Evolutionary conservation across 2,113 vertebrate genomes (phyloP).

Genomic region (Dipodomys merriami): DNA sequence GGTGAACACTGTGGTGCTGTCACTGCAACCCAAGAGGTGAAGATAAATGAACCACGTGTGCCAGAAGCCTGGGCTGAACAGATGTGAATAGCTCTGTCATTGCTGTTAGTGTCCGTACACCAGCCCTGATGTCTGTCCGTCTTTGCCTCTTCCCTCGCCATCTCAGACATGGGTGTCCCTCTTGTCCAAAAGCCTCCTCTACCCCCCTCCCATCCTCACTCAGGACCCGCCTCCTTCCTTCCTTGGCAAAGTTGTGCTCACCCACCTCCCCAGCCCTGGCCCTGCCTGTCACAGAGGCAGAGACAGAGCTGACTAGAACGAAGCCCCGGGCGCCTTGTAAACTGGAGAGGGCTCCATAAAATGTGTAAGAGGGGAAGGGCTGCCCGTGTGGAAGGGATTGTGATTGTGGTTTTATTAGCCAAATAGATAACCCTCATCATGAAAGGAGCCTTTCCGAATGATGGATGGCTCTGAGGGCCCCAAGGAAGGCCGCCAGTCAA

Average conservation of each 20-base stretch:
- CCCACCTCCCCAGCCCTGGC: neutral
- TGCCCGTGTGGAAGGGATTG: slow-evolving; percentile 51
- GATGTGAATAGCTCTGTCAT: neutral
- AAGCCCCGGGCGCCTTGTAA: slow-evolving; percentile 51
- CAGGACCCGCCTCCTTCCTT: neutral
- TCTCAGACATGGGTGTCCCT: neutral
- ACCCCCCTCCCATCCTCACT: neutral
- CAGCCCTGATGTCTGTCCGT: neutral
- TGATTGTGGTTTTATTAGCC: slow-evolving; percentile 72
- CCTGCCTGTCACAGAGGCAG: neutral
- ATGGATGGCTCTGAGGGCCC: slow-evolving; percentile 67
- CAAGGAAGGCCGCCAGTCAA: slow-evolving; percentile 68
- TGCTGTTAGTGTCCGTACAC: neutral
- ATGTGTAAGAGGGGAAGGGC: slow-evolving; percentile 48
- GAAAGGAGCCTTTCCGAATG: slow-evolving; percentile 74
- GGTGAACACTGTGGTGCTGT: neutral
- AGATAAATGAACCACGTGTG: neutral
- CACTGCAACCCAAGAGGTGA: neutral
- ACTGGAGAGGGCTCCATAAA: slow-evolving; percentile 63
- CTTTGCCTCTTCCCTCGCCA: neutral
- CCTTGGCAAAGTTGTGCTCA: neutral
- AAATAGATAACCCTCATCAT: slow-evolving; percentile 75
- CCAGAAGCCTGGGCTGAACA: slow-evolving; percentile 7
- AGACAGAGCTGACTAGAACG: slow-evolving; percentile 34
- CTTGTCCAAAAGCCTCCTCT: neutral